Percentiles rank a stretch among this genome's conserved stretches.
phyloP scores from a whole-genome alignment of 1,140 invertebrate genomes.

The Drosophila sturtevanti region DNA sequence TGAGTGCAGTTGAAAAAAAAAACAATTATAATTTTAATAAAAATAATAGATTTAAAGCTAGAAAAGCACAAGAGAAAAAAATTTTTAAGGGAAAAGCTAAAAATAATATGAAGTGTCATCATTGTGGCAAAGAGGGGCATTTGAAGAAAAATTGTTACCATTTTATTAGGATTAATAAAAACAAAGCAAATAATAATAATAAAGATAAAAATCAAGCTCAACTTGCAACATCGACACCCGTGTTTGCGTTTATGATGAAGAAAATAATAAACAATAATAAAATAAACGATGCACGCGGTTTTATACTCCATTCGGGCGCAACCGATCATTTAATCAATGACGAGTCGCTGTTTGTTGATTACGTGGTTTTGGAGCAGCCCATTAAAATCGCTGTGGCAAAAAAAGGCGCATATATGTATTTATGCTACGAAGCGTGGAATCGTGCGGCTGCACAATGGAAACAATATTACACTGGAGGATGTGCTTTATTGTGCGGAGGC shows the following conservation, averaged over 20 bases:
- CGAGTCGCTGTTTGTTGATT: background rate
- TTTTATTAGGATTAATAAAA: constrained; percentile 43
- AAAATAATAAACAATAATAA: background rate
- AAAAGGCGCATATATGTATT: constrained; percentile 14
- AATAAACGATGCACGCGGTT: background rate
- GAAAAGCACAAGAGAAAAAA: no score
- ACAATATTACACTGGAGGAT: constrained; percentile 23
- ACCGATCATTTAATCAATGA: constrained; percentile 13
- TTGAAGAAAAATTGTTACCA: constrained; percentile 59
- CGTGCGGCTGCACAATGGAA: constrained; percentile 10
- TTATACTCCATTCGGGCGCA: constrained; percentile 13
- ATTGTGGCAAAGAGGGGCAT: background rate
- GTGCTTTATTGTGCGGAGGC: constrained; percentile 12
- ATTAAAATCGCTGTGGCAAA: constrained; percentile 20
- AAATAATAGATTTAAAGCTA: no score
- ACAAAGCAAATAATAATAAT: background rate
- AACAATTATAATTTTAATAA: no score
- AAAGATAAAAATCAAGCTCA: constrained; percentile 79
- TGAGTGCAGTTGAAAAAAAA: constrained; percentile 30
- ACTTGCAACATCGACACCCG: background rate
- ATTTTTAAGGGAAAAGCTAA: no score
- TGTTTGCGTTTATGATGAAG: background rate
- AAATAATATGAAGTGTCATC: background rate
- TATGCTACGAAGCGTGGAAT: constrained; percentile 16
- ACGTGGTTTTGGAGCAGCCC: background rate